phyloP scores from a whole-genome alignment of 2,888 invertebrate genomes.

The Protonemura montana region DNA sequence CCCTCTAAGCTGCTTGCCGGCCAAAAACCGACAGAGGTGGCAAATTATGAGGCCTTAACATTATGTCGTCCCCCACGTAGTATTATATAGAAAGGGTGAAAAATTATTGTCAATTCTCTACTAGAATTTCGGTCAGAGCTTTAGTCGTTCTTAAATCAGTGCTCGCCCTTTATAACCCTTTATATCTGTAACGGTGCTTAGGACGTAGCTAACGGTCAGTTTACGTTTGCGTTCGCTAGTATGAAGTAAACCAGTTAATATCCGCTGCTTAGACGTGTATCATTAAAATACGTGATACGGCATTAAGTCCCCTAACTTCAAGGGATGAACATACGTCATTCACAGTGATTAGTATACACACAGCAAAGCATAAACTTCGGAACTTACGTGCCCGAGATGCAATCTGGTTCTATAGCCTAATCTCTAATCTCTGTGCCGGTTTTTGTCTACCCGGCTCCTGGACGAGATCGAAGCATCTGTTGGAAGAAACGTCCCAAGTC shows the following conservation, averaged over 20 bases:
- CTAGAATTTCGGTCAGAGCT: not conserved
- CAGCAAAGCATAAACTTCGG: not conserved
- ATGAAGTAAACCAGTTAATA: not conserved
- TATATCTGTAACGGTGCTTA: not conserved
- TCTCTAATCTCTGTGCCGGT: not conserved
- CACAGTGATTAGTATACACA: not conserved
- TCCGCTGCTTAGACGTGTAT: not conserved
- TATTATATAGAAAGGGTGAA: not conserved
- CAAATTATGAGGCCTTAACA: constrained; percentile 12
- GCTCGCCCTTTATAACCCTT: not conserved
- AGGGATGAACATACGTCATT: not conserved
- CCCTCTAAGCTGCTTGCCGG: not conserved
- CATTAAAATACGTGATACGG: not conserved
- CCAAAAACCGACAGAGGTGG: not conserved
- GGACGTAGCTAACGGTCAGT: not conserved
- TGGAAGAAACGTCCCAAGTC: not conserved
- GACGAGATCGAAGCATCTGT: constrained; percentile 12
- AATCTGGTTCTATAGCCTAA: constrained; percentile 1
- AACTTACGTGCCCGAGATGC: not conserved
- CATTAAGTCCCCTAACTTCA: not conserved
- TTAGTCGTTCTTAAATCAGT: not conserved
- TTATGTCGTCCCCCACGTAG: not conserved
- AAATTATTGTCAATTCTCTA: not conserved
- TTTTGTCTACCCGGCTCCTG: not conserved
- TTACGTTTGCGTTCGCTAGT: not conserved